A percentile compares a stretch with the other conserved stretches of the same genome.
These are phyloP conservation scores for Tetramorium parvispinum DNA, from an alignment of 1,140 invertebrate species.

Conservation along the genomic window DNA sequence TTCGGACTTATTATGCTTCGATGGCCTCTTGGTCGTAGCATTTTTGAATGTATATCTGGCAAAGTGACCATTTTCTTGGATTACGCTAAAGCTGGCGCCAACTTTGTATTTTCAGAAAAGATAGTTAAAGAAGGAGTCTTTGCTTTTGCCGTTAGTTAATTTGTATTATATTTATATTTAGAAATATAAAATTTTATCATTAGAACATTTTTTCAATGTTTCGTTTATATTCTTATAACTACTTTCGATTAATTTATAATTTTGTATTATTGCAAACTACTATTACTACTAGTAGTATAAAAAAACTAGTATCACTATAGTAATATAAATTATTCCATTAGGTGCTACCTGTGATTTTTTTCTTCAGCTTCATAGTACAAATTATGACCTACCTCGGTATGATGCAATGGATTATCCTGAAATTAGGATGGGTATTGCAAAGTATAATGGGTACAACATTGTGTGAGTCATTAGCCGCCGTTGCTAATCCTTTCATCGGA, in stretches of 20 bases:
- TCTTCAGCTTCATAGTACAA: conserved; percentile 95
- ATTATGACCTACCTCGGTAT: conserved; percentile 95
- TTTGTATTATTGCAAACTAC: conserved; percentile 26
- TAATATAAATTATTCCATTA: conserved; percentile 81
- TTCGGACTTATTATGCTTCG: conserved; percentile 95
- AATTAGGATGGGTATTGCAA: conserved; percentile 92
- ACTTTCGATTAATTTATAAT: neutral
- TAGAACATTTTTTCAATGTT: neutral
- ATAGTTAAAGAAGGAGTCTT: conserved; percentile 89
- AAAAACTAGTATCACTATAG: conserved; percentile 58
- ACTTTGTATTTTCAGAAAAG: conserved; percentile 93
- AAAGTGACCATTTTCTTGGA: conserved; percentile 93
- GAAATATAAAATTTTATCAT: neutral
- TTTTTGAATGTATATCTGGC: conserved; percentile 93
- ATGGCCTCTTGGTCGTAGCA: conserved; percentile 91
- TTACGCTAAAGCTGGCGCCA: conserved; percentile 91
- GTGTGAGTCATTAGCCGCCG: conserved; percentile 96
- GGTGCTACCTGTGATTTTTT: conserved; percentile 95
- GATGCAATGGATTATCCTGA: conserved; percentile 95
- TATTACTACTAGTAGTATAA: conserved; percentile 24
- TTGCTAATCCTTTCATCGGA: conserved; percentile 96
- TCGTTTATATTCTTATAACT: neutral
- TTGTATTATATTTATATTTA: neutral
- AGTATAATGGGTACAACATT: conserved; percentile 93
- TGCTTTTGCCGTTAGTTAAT: conserved; percentile 91